Evolutionary conservation across 2,113 vertebrate species (phyloP).

Genomic region (Crypturellus undulatus): DNA sequence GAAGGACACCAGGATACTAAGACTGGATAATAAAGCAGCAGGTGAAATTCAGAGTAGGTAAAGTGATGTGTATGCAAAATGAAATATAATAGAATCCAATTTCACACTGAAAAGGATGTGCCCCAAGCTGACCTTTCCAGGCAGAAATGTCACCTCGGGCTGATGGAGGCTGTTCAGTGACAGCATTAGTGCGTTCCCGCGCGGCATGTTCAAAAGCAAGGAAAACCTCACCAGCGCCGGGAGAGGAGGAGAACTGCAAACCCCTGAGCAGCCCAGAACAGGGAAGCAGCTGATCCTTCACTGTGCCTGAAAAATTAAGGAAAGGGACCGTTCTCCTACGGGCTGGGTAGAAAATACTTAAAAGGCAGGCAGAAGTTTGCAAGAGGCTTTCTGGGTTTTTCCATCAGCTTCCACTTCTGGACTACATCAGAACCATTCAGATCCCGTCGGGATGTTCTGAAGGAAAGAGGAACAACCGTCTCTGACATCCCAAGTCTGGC

Average conservation of each 20-base stretch:
- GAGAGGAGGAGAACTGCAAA: background rate
- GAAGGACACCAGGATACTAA: background rate
- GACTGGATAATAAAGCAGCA: background rate
- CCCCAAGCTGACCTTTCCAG: background rate
- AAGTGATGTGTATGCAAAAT: background rate
- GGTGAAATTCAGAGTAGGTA: background rate
- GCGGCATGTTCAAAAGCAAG: background rate
- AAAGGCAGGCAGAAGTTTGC: background rate
- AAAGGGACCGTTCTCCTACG: background rate
- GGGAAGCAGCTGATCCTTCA: background rate
- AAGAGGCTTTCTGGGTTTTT: background rate
- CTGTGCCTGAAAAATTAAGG: background rate
- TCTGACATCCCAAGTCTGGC: accelerated
- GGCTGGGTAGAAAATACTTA: accelerated
- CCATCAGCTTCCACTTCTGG: background rate
- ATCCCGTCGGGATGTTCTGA: accelerated
- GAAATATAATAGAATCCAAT: background rate
- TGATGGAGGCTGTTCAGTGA: background rate
- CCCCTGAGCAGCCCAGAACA: background rate
- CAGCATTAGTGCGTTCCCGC: accelerated
- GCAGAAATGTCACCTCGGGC: background rate
- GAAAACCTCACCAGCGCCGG: accelerated
- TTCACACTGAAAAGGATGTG: background rate
- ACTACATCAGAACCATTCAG: background rate
- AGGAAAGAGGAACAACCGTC: accelerated